A percentile compares a stretch with the other conserved stretches of the same genome.
Conservation (phyloP, 2,888 invertebrate species). For the Thecocarcelia acutangulata region DNA sequence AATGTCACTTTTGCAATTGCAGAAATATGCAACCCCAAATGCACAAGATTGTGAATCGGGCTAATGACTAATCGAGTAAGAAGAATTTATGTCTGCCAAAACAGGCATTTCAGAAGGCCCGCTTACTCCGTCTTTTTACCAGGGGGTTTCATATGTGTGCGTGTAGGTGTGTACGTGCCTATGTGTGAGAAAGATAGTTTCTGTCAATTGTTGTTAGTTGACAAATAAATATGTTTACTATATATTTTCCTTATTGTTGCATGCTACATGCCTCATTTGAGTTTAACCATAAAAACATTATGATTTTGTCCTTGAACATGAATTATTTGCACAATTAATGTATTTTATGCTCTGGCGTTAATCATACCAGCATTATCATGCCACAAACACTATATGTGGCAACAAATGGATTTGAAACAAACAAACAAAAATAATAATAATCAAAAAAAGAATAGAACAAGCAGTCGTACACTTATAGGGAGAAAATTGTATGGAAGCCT, state of each 20-base stretch:
- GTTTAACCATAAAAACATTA: conserved; percentile 32
- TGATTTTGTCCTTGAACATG: conserved; percentile 67
- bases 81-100: too few species aligned
- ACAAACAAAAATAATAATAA: too few species aligned
- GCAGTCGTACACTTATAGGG: not conserved
- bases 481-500: conserved; percentile 30
- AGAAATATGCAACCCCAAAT: too few species aligned
- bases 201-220: conserved; percentile 47
- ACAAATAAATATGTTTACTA: conserved; percentile 57
- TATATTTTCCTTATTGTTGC: not conserved
- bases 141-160: not conserved
- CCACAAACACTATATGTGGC: conserved; percentile 22
- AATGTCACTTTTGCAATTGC: too few species aligned
- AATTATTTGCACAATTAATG: conserved; percentile 69
- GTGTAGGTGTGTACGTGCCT: not conserved
- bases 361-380: conserved; percentile 58
- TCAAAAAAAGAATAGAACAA: not conserved
- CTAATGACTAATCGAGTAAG: too few species aligned
- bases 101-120: too few species aligned
- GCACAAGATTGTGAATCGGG: too few species aligned
- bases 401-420: conserved; percentile 3
- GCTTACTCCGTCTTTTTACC: too few species aligned
- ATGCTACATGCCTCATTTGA: conserved; percentile 24
- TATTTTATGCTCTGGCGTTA: conserved; percentile 54
- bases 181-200: not conserved